Evolutionary conservation across 1,140 invertebrate species (phyloP), one percentile per base, ranked within the genome.

Genomic region (Drosophila santomea): DNA sequence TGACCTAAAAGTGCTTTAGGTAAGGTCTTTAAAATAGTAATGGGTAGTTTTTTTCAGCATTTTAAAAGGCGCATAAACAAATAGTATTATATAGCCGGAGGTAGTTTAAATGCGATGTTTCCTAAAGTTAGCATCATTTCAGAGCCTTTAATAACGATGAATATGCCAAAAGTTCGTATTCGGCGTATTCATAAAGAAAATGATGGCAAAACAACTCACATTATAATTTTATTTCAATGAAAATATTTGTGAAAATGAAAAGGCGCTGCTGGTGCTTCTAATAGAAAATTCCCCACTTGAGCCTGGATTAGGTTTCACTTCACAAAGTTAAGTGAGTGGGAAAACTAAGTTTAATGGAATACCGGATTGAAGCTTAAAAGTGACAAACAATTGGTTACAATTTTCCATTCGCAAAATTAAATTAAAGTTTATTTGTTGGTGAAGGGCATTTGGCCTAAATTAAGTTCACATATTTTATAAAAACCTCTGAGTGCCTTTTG

Each of bases 271-370:
- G 50, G 17, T 36, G 15, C 35, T 36, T 36, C 15, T 52, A 32
- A 52, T 36, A 52, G 36, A 6, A 52, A 52, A 52, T 36, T 52
- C 50, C 32, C 15, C 32, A 15, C 50, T 52, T 52, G 36, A 52
- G 50, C 50, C 32, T 10, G 50, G 32, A 52, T 52, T 52, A 36
- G 15, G 32, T 52, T 52, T 36, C 50, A 52, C 50, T 36, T 7
- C 15, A 1, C 8, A 36, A 36, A 36, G 48, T 50, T 52, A 17
- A 20, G 32, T 36, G 32, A 52, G 50, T 36, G 15, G 50, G 50
- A 35, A 36, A 52, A 52, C 50, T 20, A 52, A 52, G 32, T 52
- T 52, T 8, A 52, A 36, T 36, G 50, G 32, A 50, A 50, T 50
- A 50, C 48, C 25, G 28, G 48, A 50, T 35, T 50, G 48, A 36